phyloP scores from a whole-genome alignment of 2,888 invertebrate genomes.

The Thera britannica region DNA sequence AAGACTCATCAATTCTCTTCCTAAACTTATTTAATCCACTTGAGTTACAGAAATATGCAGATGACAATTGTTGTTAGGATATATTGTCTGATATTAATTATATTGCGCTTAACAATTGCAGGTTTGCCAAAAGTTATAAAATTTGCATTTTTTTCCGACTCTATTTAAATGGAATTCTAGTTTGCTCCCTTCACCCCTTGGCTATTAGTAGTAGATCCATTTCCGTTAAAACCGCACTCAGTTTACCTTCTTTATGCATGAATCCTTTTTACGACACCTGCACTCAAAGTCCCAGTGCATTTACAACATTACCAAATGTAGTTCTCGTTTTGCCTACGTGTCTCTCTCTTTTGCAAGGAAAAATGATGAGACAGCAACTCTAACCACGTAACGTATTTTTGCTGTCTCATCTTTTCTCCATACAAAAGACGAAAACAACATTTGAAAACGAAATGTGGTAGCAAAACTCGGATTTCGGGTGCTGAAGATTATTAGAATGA shows the following conservation, averaged over 20 bases:
- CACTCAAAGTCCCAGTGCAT: too few species aligned
- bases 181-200: conserved; percentile 60
- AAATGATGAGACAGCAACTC: too few species aligned
- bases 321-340: too few species aligned
- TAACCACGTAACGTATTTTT: too few species aligned
- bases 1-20: conserved; percentile 15
- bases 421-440: too few species aligned
- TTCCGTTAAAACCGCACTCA: conserved; percentile 39
- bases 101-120: conserved; percentile 82
- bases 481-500: conserved; percentile 16
- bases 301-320: too few species aligned
- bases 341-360: too few species aligned
- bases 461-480: too few species aligned
- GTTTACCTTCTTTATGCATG: conserved; percentile 46
- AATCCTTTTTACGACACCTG: conserved; percentile 12
- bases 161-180: conserved; percentile 55
- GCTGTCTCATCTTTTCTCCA: too few species aligned
- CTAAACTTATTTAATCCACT: conserved; percentile 23
- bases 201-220: conserved; percentile 49
- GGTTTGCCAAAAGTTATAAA: conserved; percentile 84
- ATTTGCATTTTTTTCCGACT: conserved; percentile 83
- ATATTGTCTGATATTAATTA: conserved; percentile 38
- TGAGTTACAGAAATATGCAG: conserved; percentile 61
- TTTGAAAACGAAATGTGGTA: too few species aligned
- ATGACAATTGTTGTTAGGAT: conserved; percentile 44